Base-by-base conservation (phyloP, 2,113 vertebrate species). In the Muntiacus muntjak region DNA sequence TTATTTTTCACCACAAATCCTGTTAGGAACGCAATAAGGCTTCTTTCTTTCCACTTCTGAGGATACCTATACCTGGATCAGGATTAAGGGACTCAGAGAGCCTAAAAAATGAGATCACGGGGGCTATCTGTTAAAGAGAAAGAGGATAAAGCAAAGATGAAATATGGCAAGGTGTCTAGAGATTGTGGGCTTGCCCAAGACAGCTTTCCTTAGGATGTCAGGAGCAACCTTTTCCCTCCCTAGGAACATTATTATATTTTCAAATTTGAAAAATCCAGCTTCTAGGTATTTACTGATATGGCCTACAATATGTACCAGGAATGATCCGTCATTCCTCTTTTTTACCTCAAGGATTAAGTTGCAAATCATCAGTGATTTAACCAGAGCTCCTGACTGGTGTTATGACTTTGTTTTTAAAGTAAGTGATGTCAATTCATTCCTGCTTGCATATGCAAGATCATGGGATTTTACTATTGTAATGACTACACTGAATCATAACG, bases 41-140 rank as follows among this genome's bases (percentile, higher is more conserved):
- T 79, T 60, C 78, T 93, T 96, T 28, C 84, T 95, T 96, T 78
- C 26, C 88, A 96, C 28, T 81, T 94, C 86, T 94, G 88, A 86
- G 86, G 82, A 89, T 83, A 67, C 36, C 89, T 93, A 88, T n/a
- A 64, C 55, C 50, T 95, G 86, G 76, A 92, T 86, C 40, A 88
- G 88, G 89, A 93, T 88, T 91, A 89, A 97, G 78, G 94, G 43
- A 95, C 50, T 86, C 36, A 82, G 57, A 87, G 19, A 95, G n/a
- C 28, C 91, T 87, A 79, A 95, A 76, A 62, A 93, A 89, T 40
- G 40, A 95, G 91, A 21, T n/a, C 62, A 96, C 30, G 57, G 30
- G 74, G 52, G 1, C 91, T 60, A 97, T 67, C 71, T 97, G 76
- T 89, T 86, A 78, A 84, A 97, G 85, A 87, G 85, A 87, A 89